Conservation (phyloP, 2,888 invertebrate species). For the Dasypogon diadema region DNA sequence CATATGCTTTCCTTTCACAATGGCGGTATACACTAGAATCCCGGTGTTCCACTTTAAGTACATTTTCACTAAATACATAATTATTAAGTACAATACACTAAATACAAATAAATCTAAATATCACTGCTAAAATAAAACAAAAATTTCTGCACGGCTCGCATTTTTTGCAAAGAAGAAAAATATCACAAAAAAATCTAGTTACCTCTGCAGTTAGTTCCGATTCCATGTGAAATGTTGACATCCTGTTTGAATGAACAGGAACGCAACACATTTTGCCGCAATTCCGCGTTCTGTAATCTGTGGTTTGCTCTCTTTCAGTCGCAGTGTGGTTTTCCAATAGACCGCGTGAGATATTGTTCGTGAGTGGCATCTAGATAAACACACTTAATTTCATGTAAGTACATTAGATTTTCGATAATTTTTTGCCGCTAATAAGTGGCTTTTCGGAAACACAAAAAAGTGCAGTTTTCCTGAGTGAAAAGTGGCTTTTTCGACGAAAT, state of each 20-base stretch:
- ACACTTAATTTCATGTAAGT: constrained; percentile 33
- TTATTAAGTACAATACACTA: no score
- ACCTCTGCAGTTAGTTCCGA: not conserved
- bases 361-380: constrained; percentile 23
- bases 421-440: no score
- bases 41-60: not conserved
- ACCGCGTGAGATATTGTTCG: constrained; percentile 33
- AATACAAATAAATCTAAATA: no score
- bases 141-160: no score
- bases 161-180: no score
- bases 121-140: no score
- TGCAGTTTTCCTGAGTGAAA: not conserved
- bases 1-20: not conserved
- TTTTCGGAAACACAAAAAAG: no score
- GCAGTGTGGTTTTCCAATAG: constrained; percentile 5
- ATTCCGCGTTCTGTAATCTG: no score
- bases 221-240: not conserved
- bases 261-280: not conserved
- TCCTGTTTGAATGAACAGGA: not conserved
- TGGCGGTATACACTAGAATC: constrained; percentile 5
- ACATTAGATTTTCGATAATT: not conserved
- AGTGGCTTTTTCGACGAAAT: not conserved
- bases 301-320: constrained; percentile 2
- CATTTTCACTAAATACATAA: no score
- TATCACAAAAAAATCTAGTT: not conserved